Conservation (phyloP, 2,888 invertebrate species). For the Aquatica leii region DNA sequence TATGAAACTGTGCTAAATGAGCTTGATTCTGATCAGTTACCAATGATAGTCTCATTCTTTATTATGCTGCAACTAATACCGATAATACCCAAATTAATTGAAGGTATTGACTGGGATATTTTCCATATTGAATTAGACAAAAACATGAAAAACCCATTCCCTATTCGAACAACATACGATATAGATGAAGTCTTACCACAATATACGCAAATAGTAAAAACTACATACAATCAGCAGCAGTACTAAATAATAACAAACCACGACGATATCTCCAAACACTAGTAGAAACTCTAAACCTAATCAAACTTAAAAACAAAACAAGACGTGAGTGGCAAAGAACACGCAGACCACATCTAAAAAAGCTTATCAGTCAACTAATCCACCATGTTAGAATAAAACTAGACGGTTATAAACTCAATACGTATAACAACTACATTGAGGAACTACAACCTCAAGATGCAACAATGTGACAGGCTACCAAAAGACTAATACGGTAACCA, state of each 20-base stretch:
- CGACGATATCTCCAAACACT: not conserved
- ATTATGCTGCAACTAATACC: not conserved
- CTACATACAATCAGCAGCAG: not conserved
- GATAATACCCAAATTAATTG: not conserved
- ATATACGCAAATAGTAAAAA: too few relatives aligned
- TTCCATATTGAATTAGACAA: not conserved
- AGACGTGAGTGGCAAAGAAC: not conserved
- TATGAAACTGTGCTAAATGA: not conserved
- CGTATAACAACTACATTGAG: not conserved
- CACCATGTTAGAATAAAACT: not conserved
- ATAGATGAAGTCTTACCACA: too few relatives aligned
- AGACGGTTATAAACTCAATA: not conserved
- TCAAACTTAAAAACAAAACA: not conserved
- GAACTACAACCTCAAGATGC: not conserved
- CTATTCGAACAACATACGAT: too few relatives aligned
- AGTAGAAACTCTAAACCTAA: not conserved
- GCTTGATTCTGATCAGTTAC: not conserved
- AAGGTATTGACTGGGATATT: not conserved
- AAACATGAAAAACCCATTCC: not conserved
- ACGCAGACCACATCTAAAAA: not conserved
- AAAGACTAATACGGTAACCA: not conserved
- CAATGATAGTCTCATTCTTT: constrained; percentile 13
- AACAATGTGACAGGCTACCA: not conserved
- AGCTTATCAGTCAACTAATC: not conserved
- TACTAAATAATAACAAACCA: not conserved